Evolutionary conservation across 2,888 invertebrate species (phyloP).

Genomic region (Folsomia candida): DNA sequence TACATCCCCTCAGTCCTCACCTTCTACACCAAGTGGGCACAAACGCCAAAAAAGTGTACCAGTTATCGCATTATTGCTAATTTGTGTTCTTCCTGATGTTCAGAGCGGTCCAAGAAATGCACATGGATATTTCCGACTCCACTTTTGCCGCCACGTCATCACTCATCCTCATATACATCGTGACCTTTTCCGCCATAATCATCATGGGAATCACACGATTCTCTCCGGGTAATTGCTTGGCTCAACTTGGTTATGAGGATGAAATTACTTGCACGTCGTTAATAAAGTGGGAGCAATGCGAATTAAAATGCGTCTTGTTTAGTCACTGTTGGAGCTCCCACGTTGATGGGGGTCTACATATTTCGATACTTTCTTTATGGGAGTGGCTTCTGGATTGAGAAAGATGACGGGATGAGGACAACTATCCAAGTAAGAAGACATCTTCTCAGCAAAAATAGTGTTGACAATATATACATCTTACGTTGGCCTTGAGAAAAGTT

Average conservation of each 20-base stretch:
- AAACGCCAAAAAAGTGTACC: not conserved
- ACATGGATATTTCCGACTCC: conserved; percentile 32
- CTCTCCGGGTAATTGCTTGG: too few relatives aligned
- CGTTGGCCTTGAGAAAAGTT: too few relatives aligned
- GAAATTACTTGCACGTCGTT: too few relatives aligned
- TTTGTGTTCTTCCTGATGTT: not conserved
- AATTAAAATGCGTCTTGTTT: too few relatives aligned
- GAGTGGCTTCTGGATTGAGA: conserved; percentile 6
- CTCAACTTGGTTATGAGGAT: too few relatives aligned
- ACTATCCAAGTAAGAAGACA: too few relatives aligned
- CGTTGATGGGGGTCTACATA: conserved; percentile 25
- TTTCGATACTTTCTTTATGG: conserved; percentile 23
- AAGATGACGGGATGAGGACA: not conserved
- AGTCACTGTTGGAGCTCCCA: conserved; percentile 14
- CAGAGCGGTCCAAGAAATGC: conserved; percentile 36
- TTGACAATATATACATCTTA: too few relatives aligned
- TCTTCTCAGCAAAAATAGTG: too few relatives aligned
- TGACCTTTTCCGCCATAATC: not conserved
- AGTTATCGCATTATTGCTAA: too few relatives aligned
- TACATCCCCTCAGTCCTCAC: conserved; percentile 7
- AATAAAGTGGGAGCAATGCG: too few relatives aligned
- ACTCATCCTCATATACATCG: conserved; percentile 6
- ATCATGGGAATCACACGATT: conserved; percentile 16
- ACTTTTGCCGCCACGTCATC: conserved; percentile 1
- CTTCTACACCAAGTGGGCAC: conserved; percentile 1